These are phyloP conservation scores for Chalcis sispes DNA, from an alignment of 2,888 invertebrate species.

Conservation along the genomic window DNA sequence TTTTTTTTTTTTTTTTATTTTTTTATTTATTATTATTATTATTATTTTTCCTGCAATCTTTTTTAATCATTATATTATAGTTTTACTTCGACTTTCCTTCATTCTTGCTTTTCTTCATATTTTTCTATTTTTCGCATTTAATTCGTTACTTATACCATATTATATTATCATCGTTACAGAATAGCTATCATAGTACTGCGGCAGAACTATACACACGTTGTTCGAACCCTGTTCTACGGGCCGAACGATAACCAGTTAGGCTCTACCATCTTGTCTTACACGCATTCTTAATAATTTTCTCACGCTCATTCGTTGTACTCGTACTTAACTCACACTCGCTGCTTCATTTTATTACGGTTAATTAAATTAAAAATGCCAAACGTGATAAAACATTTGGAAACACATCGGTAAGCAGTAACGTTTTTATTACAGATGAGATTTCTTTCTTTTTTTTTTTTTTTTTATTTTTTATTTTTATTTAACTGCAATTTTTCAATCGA, in stretches of 20 bases:
- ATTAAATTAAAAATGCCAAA: conserved; percentile 51
- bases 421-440: conserved; percentile 7
- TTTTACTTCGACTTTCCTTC: conserved; percentile 48
- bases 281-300: conserved; percentile 19
- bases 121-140: conserved; percentile 57
- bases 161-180: conserved; percentile 73
- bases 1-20: conserved; percentile 51
- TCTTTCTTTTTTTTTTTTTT: neutral
- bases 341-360: conserved; percentile 28
- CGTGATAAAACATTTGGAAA: conserved; percentile 16
- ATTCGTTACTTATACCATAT: conserved; percentile 66
- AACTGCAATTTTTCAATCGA: neutral
- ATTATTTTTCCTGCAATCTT: conserved; percentile 10
- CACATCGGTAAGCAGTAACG: conserved; percentile 27
- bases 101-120: conserved; percentile 19
- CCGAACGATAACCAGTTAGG: conserved; percentile 60
- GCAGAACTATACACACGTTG: conserved; percentile 73
- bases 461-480: neutral
- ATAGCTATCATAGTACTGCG: conserved; percentile 71
- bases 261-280: conserved; percentile 59
- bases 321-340: conserved; percentile 42
- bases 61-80: conserved; percentile 25
- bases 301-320: conserved; percentile 54
- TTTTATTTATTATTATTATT: conserved; percentile 40
- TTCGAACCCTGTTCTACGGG: conserved; percentile 68